phyloP scores from a whole-genome alignment of 2,113 vertebrate genomes.

The Syrmaticus mikado region DNA sequence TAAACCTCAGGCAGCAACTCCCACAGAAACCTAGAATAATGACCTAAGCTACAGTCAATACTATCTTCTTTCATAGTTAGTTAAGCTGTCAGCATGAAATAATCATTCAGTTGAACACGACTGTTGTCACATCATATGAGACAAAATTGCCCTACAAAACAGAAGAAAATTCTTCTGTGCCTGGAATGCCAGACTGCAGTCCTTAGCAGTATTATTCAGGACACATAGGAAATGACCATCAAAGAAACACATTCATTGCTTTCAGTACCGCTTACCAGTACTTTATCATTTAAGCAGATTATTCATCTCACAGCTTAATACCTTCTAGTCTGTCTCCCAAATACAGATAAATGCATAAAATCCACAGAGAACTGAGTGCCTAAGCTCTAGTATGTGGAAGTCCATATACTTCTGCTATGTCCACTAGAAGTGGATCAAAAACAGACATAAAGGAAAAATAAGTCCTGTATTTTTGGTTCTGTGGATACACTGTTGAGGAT shows the following conservation, averaged over 20 bases:
- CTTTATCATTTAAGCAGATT: slow-evolving; percentile 62
- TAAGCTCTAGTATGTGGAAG: not conserved
- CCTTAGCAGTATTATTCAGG: slow-evolving; percentile 12
- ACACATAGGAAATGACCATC: slow-evolving; percentile 20
- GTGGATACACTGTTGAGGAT: not conserved
- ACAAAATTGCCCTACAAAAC: not conserved
- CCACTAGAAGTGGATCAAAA: slow-evolving; percentile 18
- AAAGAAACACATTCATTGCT: slow-evolving; percentile 28
- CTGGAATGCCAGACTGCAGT: not conserved
- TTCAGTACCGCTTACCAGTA: not conserved
- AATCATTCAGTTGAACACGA: not conserved
- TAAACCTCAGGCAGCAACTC: not conserved
- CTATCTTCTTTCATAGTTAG: not conserved
- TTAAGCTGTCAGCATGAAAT: not conserved
- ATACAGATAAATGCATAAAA: slow-evolving; percentile 49
- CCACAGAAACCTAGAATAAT: not conserved
- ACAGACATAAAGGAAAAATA: not conserved
- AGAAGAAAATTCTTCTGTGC: not conserved
- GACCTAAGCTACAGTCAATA: not conserved
- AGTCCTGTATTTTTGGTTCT: not conserved
- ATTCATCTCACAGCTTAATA: slow-evolving; percentile 46
- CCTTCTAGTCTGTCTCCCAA: slow-evolving; percentile 14
- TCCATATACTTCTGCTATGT: not conserved
- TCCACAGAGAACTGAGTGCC: not conserved
- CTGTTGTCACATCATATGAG: not conserved